Evolutionary conservation across 2,113 vertebrate species (phyloP).

Genomic region (Tinamus guttatus): DNA sequence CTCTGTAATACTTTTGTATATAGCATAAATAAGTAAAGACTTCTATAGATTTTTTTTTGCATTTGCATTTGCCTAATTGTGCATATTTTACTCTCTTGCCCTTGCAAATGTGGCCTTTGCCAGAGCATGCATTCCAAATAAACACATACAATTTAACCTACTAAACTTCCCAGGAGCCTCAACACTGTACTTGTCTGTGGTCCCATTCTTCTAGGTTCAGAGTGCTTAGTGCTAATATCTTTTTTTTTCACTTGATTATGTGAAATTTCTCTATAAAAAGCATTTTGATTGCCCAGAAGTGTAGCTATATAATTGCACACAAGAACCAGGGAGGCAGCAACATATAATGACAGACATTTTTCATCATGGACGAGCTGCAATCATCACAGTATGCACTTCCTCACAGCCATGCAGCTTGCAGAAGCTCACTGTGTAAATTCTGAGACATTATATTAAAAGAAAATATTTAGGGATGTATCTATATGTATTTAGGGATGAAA

Average conservation of each 20-base stretch:
- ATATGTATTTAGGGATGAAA: too few relatives aligned
- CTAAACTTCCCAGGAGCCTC: not conserved
- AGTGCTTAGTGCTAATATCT: not conserved
- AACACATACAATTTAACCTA: not conserved
- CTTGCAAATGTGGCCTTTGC: not conserved
- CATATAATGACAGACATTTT: conserved; percentile 36
- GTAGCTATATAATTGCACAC: not conserved
- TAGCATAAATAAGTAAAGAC: not conserved
- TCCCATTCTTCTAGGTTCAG: not conserved
- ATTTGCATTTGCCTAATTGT: not conserved
- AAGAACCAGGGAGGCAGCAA: not conserved
- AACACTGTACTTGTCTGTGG: not conserved
- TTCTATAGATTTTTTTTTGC: not conserved
- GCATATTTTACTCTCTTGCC: not conserved
- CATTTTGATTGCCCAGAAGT: conserved; percentile 5
- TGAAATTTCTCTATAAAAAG: conserved; percentile 32
- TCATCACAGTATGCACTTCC: conserved; percentile 59
- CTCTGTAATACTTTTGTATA: not conserved
- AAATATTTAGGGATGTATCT: conserved; percentile 49
- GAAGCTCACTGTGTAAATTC: conserved; percentile 19
- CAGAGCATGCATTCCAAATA: fast-evolving
- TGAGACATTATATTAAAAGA: conserved; percentile 25
- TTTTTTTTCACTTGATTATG: conserved; percentile 3
- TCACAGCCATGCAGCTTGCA: not conserved
- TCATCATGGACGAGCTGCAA: conserved; percentile 18